A percentile compares a stretch with the other conserved stretches of the same genome.
Conservation (phyloP, 1,140 invertebrate species). For the Tribolium castaneum region DNA sequence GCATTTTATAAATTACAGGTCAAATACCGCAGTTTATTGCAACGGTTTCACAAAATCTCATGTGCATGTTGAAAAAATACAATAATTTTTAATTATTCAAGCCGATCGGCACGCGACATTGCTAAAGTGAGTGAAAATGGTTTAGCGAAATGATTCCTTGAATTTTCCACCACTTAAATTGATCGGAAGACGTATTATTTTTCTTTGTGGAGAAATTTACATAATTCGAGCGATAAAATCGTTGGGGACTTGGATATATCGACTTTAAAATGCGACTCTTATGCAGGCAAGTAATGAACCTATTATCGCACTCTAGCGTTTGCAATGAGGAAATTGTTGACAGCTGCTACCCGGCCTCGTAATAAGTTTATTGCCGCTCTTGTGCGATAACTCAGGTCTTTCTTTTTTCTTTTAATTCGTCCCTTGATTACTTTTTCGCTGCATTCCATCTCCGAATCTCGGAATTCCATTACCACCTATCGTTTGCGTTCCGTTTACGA, state of each 20-base stretch:
- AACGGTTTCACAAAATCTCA: not conserved
- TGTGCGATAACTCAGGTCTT: too few species aligned
- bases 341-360: not conserved
- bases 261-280: not conserved
- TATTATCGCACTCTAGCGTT: not conserved
- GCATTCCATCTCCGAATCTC: not conserved
- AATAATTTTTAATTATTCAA: not conserved
- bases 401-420: too few species aligned
- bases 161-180: not conserved
- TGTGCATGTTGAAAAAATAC: not conserved
- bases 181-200: not conserved
- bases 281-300: not conserved
- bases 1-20: not conserved
- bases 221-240: constrained; percentile 9
- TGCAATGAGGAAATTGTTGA: too few species aligned
- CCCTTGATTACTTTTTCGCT: not conserved
- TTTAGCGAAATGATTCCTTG: not conserved
- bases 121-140: not conserved
- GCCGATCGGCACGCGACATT: not conserved
- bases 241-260: not conserved
- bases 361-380: too few species aligned
- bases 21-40: not conserved
- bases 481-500: too few species aligned
- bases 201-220: not conserved
- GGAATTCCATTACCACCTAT: not conserved